Evolutionary conservation across 2,797 vertebrate genomes (phyloP), one percentile per base, ranked within the genome.

Genomic region (Neosilurus mollespiculum): DNA sequence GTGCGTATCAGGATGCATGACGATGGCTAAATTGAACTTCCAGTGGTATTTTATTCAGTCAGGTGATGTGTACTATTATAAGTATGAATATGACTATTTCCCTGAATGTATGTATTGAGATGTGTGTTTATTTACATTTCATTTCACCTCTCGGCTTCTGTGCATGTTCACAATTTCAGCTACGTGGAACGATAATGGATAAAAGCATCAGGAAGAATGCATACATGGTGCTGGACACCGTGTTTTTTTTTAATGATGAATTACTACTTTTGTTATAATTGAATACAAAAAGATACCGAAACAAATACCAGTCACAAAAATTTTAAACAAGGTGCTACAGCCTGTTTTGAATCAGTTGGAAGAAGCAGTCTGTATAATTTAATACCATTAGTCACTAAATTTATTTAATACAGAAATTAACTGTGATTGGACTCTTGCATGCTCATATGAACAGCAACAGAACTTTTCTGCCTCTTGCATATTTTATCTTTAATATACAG

Each of bases 171-270:
- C 20, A 4, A 72, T 84, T 49, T 84, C 69, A 62, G 59, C 70
- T 71, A 30, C 30, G 37, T 49, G 30, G 59, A 83, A 81, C 69
- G 30, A 75, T 82, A 8, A 12, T 54, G 73, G 18, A 83, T 70
- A 67, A 84, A 84, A 37, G 10, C 20, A 82, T 85, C 85, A 87
- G 81, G 78, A 81, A 58, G 64, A 56, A 72, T 11, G 18, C 85
- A 49, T 85, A 88, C 89, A 87, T 92, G 93, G 93, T 92, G 93
- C 92, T 90, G 94, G 91, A 84, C 94, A 91, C 91, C 93, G 49
- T 70, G 77, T 81, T 85, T 81, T 88, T 89, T 88, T 92, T 85
- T 58, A 81, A 34, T 67, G 75, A 22, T 56, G 78, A 81, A 53
- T 79, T 3, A 62, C 22, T 16, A 78, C 37, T 81, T 73, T 81